Evolutionary conservation across 2,888 invertebrate species (phyloP).

Genomic region (Drosophila parthenogenetica): DNA sequence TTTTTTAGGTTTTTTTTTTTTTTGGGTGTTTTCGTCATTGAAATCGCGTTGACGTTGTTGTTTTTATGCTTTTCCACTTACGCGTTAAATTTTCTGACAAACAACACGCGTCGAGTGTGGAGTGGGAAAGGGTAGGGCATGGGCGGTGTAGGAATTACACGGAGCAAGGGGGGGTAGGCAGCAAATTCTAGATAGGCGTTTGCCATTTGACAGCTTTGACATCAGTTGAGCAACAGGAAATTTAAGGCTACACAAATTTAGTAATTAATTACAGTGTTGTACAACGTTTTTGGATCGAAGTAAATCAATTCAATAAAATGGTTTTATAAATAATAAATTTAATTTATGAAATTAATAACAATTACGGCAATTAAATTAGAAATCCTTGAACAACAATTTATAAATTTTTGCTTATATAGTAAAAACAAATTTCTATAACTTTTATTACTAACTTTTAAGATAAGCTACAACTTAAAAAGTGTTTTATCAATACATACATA

Average conservation of each 20-base stretch:
- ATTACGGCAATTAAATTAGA: too few relatives aligned
- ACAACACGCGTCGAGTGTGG: slow-evolving; percentile 53
- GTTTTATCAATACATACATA: neutral
- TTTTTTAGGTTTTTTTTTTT: slow-evolving; percentile 22
- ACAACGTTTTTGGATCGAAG: too few relatives aligned
- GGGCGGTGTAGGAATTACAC: neutral
- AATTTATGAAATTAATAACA: neutral
- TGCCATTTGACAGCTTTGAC: slow-evolving; percentile 59
- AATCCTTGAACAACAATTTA: too few relatives aligned
- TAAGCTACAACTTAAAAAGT: neutral
- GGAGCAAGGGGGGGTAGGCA: neutral
- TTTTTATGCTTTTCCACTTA: slow-evolving; percentile 69
- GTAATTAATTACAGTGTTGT: neutral
- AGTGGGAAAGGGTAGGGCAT: neutral
- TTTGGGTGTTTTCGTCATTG: slow-evolving; percentile 42
- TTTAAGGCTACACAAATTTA: neutral
- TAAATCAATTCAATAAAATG: neutral
- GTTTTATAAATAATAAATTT: too few relatives aligned
- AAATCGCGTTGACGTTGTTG: slow-evolving; percentile 29
- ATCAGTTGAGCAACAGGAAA: slow-evolving; percentile 4
- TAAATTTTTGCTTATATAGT: too few relatives aligned
- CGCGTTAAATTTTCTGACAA: slow-evolving; percentile 75
- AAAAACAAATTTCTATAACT: too few relatives aligned
- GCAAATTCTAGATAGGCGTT: slow-evolving; percentile 33
- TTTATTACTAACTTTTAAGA: neutral